phyloP scores from a whole-genome alignment of 2,113 vertebrate genomes.

The Aleadryas rufinucha region DNA sequence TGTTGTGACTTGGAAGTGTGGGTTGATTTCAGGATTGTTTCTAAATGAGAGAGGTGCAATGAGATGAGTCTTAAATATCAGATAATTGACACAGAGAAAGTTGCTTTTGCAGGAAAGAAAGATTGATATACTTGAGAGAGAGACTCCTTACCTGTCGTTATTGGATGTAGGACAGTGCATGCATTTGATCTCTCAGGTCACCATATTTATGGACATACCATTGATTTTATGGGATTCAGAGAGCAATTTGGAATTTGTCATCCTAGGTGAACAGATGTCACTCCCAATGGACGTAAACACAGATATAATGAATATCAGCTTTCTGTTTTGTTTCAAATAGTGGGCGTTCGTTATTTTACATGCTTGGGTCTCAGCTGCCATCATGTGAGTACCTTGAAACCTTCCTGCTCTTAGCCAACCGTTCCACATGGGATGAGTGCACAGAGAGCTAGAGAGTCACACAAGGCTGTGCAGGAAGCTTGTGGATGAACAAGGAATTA shows the following conservation, averaged over 20 bases:
- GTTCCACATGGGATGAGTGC: background rate
- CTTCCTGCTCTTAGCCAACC: background rate
- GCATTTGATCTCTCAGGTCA: background rate
- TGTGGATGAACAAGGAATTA: background rate
- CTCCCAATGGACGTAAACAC: background rate
- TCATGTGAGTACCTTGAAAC: background rate
- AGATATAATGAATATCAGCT: background rate
- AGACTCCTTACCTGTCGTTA: background rate
- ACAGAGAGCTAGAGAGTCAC: background rate
- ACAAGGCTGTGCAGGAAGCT: background rate
- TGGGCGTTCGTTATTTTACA: fast-evolving
- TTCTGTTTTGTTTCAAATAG: background rate
- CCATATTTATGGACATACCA: background rate
- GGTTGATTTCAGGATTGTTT: background rate
- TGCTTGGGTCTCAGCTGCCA: background rate
- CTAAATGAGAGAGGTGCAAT: background rate
- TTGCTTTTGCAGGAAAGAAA: background rate
- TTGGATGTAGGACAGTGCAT: background rate
- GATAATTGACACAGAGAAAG: background rate
- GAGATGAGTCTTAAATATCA: background rate
- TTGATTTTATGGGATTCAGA: background rate
- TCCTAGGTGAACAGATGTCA: fast-evolving
- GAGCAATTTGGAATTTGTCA: background rate
- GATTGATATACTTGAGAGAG: background rate
- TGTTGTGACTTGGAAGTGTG: background rate